Conservation (phyloP, 2,888 invertebrate species). For the Thymelicus lineola region DNA sequence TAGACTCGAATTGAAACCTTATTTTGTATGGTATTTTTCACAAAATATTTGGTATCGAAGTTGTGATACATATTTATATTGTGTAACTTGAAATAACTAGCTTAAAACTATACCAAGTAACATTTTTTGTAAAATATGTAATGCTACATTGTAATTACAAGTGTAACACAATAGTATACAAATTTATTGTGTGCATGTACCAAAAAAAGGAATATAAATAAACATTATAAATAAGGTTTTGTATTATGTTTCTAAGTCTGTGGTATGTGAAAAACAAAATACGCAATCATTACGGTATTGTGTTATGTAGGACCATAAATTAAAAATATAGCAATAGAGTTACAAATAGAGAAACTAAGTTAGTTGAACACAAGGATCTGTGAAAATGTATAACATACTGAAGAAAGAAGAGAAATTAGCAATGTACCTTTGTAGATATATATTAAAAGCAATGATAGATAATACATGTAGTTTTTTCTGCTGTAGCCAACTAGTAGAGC, state of each 20-base stretch:
- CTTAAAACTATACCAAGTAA: background rate
- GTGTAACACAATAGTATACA: slow-evolving; percentile 27
- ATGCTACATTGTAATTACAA: background rate
- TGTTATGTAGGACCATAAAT: slow-evolving; percentile 29
- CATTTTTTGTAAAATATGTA: slow-evolving; percentile 4
- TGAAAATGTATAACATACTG: slow-evolving; percentile 31
- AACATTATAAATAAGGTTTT: slow-evolving; percentile 30
- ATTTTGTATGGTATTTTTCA: slow-evolving; percentile 1
- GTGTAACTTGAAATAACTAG: slow-evolving; percentile 1
- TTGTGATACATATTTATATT: background rate
- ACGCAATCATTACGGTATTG: slow-evolving; percentile 20
- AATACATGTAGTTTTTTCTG: slow-evolving; percentile 59
- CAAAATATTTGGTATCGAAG: background rate
- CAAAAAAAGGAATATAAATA: slow-evolving; percentile 25
- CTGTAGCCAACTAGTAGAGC: slow-evolving; percentile 74
- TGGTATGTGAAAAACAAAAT: slow-evolving; percentile 6
- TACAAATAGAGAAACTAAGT: slow-evolving; percentile 15
- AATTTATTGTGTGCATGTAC: slow-evolving; percentile 43
- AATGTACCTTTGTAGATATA: slow-evolving; percentile 47
- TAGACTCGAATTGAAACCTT: background rate
- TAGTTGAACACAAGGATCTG: slow-evolving; percentile 28
- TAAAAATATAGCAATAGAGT: slow-evolving; percentile 28
- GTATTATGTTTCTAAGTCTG: slow-evolving; percentile 41
- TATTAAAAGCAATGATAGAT: slow-evolving; percentile 58
- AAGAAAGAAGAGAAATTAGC: slow-evolving; percentile 33